Base-by-base conservation (phyloP, 1,140 invertebrate species). In the Bilobella aurantiaca region DNA sequence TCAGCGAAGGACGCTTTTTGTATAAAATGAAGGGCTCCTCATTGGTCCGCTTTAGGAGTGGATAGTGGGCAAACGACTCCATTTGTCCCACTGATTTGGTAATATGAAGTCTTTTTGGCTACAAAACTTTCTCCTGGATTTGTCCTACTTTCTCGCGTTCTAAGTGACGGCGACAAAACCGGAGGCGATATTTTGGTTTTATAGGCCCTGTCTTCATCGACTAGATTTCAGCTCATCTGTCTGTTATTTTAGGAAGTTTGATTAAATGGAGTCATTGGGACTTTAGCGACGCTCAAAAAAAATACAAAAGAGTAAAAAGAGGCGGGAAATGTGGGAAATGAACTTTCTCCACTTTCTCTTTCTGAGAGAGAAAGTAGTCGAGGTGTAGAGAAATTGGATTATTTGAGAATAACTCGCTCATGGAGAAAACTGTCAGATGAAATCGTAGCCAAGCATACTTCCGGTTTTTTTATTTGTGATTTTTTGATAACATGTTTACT, bases 261-360 rank as follows among this genome's bases (percentile, higher is more conserved):
- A 53, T 53, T 53, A 53, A 53, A 53, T 18, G 12, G 34, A n/a
- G n/a, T n/a, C n/a, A n/a, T n/a, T n/a, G 49, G 25, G 49, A 53
- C 49, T 14, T 53, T 53, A 18, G 49, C 14, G 49, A 53, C 49
- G 5, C 23, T 53, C 49, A 5, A 23, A 53, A 23, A 23, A 53
- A 3, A 53, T 8, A 42, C 49, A 53, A 23, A 53, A 23, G 14
- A 23, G 18, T 8, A 42, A 42, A 5, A 53, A 8, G 25, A 53
- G 21, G 23, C 3, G 21, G 49, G 21, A 53, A 53, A 53, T 5
- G 23, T 18, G 49, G 49, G 58, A 30, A 59, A 59, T 32, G 58
- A 59, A 59, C 27, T 30, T 59, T 59, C 58, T 30, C 28, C 23
- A 12, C 3, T 29, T 14, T 29, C n/a, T 23, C n/a, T 23, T 8